phyloP scores from a whole-genome alignment of 2,888 invertebrate species.

The Horisme vitalbata region DNA sequence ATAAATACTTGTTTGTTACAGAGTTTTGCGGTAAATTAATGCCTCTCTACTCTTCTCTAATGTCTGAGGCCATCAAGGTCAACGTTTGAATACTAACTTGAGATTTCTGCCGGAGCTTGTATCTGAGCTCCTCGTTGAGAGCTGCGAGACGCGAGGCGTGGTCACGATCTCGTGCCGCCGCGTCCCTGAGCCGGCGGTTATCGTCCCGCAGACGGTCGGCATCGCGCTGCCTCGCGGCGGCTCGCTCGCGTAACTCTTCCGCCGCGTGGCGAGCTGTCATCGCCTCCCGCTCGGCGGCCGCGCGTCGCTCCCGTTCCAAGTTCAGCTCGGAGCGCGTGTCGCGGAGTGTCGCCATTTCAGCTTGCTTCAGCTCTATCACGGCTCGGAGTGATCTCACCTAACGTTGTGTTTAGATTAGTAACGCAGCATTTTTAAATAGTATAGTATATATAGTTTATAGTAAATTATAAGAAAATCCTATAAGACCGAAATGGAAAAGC shows the following conservation, averaged over 20 bases:
- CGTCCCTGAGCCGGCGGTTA: slow-evolving; percentile 88
- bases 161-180: slow-evolving; percentile 89
- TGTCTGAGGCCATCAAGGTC: no score
- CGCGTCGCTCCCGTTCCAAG: slow-evolving; percentile 89
- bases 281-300: slow-evolving; percentile 87
- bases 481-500: no score
- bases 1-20: no score
- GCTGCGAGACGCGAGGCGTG: slow-evolving; percentile 90
- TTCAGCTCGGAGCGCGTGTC: slow-evolving; percentile 87
- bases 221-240: slow-evolving; percentile 89
- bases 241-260: slow-evolving; percentile 92
- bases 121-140: slow-evolving; percentile 94
- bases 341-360: slow-evolving; percentile 90
- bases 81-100: slow-evolving; percentile 74
- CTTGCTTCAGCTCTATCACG: slow-evolving; percentile 94
- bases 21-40: no score
- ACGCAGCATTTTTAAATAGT: no score
- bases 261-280: slow-evolving; percentile 90
- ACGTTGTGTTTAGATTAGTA: no score
- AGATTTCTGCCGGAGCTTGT: slow-evolving; percentile 92
- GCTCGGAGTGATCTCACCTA: slow-evolving; percentile 89
- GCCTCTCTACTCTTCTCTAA: no score
- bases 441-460: no score
- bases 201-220: slow-evolving; percentile 82
- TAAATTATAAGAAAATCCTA: no score